Percentiles rank a stretch among this genome's conserved stretches.
Evolutionary conservation across 1,140 invertebrate genomes (phyloP).

Genomic region (Temnothorax nylanderi): DNA sequence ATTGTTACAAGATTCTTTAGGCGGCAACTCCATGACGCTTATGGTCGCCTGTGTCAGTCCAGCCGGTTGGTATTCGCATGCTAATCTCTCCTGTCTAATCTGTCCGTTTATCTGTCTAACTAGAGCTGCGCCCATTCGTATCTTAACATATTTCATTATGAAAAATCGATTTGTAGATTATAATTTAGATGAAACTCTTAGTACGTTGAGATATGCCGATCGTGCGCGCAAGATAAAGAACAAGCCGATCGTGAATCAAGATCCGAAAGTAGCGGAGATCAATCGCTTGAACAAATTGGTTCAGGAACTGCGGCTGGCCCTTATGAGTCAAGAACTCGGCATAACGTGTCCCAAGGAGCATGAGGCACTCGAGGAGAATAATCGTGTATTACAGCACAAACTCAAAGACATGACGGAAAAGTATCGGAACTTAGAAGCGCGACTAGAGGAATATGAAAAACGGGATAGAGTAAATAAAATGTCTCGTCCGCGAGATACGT

Average conservation of each 20-base stretch:
- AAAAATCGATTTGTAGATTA: constrained; percentile 61
- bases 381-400: constrained; percentile 84
- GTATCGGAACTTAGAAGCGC: constrained; percentile 70
- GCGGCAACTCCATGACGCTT: constrained; percentile 96
- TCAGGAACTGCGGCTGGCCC: constrained; percentile 88
- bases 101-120: too few relatives aligned
- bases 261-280: constrained; percentile 91
- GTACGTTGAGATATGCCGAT: constrained; percentile 96
- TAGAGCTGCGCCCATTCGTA: too few relatives aligned
- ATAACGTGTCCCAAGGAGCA: constrained; percentile 84
- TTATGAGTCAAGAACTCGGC: constrained; percentile 83
- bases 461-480: constrained; percentile 78
- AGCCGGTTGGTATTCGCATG: constrained; percentile 84
- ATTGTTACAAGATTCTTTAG: constrained; percentile 95
- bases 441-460: constrained; percentile 82
- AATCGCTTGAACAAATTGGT: constrained; percentile 88
- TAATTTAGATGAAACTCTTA: constrained; percentile 95
- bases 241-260: constrained; percentile 96
- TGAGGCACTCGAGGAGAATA: constrained; percentile 86
- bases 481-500: neutral
- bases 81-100: too few relatives aligned
- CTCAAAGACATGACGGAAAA: constrained; percentile 86
- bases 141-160: too few relatives aligned
- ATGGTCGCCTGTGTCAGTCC: constrained; percentile 98
- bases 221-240: constrained; percentile 96